Evolutionary conservation across 2,888 invertebrate species (phyloP), one percentile per base, ranked within the genome.

Genomic region (Embidobia sp.): DNA sequence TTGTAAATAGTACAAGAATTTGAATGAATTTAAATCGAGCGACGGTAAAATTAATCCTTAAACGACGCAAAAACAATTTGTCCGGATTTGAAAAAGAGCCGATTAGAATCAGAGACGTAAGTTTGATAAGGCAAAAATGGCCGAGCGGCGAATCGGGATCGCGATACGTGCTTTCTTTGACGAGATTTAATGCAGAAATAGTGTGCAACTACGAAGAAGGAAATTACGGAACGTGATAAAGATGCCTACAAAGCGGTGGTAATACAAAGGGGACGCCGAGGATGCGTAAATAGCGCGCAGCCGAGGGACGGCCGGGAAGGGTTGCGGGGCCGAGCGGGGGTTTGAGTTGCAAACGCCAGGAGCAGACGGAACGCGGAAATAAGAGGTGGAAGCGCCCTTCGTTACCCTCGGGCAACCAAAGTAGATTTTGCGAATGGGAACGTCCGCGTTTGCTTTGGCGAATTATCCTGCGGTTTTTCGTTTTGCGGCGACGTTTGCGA

Each of bases 401-500:
- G 73, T 73, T 72, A 51, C 76, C 76, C 70, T 53, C 49, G 63
- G 67, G 73, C 67, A 77, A 73, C 73, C 72, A 77, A 77, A 77
- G 77, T 77, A 67, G 67, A 73, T 69, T 77, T 67, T 69, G 69
- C 67, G 72, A 77, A 72, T 77, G 37, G 72, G 55, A 77, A 67
- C 67, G 61, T 73, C 67, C 77, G 77, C 72, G 77, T 77, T 72
- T 72, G 77, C 72, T 73, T 73, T 77, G 77, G 16, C 67, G 77
- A 72, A 73, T 77, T 77, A 72, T 72, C 72, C 67, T 77, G 77
- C 15, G 77, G 77, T 77, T 77, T 77, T 67, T 70, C 72, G 77
- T 73, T 61, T 63, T 67, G 66, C 64, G 66, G 61, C 37, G 53
- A 61, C 61, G 66, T 63, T 46, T 63, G 72, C 67, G 67, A 72